A percentile compares a stretch with the other conserved stretches of the same genome.
Evolutionary conservation across 2,888 invertebrate species (phyloP).

Genomic region (Aphrophora alni): DNA sequence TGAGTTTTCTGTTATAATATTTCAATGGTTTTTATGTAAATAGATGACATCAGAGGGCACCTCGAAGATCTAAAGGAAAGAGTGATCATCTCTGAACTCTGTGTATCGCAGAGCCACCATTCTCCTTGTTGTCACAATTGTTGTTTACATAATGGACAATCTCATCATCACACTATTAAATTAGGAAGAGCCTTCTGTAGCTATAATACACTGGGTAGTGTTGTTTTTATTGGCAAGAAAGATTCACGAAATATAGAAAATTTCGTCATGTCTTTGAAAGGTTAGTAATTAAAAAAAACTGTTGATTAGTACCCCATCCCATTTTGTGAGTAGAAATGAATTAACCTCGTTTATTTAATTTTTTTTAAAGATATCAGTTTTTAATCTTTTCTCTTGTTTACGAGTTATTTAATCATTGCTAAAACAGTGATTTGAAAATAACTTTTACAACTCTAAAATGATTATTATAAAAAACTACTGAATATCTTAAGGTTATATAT

Average conservation of each 20-base stretch:
- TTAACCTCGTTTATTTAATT: too few species aligned
- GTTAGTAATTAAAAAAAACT: too few species aligned
- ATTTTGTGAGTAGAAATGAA: too few species aligned
- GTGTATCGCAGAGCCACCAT: background rate
- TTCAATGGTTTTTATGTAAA: background rate
- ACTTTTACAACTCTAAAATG: too few species aligned
- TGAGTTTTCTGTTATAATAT: too few species aligned
- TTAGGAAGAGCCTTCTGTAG: background rate
- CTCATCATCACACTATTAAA: background rate
- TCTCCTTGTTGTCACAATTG: background rate
- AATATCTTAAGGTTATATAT: too few species aligned
- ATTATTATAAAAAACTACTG: too few species aligned
- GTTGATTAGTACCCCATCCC: too few species aligned
- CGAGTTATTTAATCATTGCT: too few species aligned
- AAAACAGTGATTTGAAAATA: too few species aligned
- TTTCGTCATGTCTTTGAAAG: slow-evolving; percentile 42
- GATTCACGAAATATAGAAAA: slow-evolving; percentile 41
- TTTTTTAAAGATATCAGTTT: too few species aligned
- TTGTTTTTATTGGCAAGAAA: slow-evolving; percentile 39
- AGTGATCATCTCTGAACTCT: slow-evolving; percentile 31
- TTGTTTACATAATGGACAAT: background rate
- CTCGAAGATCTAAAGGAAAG: slow-evolving; percentile 16
- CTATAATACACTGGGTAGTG: background rate
- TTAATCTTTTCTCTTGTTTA: too few species aligned
- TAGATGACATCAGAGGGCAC: slow-evolving; percentile 30